phyloP scores from a whole-genome alignment of 2,888 invertebrate species.

The Zele albiditarsus region DNA sequence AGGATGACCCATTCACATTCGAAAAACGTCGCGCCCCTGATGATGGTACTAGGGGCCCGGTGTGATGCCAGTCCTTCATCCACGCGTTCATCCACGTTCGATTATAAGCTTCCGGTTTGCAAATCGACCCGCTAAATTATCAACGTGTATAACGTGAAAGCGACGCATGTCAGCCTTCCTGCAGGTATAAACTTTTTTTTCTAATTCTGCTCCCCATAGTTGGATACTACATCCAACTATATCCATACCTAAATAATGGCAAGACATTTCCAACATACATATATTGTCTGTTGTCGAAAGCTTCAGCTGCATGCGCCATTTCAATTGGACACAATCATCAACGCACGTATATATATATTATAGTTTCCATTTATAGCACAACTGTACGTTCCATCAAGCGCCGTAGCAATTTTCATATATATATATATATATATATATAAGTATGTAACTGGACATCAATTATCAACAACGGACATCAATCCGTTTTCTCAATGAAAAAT shows the following conservation, averaged over 20 bases:
- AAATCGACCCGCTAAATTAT: constrained; percentile 36
- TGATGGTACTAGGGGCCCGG: constrained; percentile 19
- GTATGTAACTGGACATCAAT: too few relatives aligned
- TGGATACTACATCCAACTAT: constrained; percentile 13
- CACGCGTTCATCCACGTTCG: constrained; percentile 33
- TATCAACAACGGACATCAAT: too few relatives aligned
- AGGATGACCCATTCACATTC: constrained; percentile 60
- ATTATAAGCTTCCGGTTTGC: constrained; percentile 1
- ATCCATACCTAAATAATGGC: constrained; percentile 19
- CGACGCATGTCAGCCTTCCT: constrained; percentile 4
- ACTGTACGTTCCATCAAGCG: background rate
- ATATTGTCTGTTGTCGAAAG: constrained; percentile 35
- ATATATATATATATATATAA: too few relatives aligned
- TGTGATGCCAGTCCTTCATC: constrained; percentile 40
- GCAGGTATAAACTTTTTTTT: constrained; percentile 30
- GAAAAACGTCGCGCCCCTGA: constrained; percentile 36
- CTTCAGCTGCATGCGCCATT: constrained; percentile 59
- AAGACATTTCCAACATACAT: constrained; percentile 31
- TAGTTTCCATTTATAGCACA: background rate
- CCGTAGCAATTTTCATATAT: background rate
- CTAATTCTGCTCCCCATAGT: background rate
- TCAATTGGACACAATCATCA: constrained; percentile 55
- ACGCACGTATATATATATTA: background rate
- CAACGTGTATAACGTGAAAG: constrained; percentile 29
- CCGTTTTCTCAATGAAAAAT: too few relatives aligned